phyloP scores from a whole-genome alignment of 2,888 invertebrate genomes.

The Syrista parreyssii region DNA sequence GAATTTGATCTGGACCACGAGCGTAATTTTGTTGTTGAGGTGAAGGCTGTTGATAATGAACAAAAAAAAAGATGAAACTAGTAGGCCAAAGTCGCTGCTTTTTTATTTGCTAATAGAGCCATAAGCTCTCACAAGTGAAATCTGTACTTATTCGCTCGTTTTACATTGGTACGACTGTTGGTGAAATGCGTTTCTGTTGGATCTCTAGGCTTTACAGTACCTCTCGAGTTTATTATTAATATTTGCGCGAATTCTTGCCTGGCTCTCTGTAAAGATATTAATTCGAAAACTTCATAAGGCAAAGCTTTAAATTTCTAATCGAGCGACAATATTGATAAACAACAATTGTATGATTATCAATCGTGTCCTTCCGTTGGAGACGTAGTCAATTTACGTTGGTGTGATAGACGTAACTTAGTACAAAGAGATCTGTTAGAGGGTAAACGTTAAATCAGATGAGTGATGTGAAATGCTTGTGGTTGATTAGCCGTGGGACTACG shows the following conservation, averaged over 20 bases:
- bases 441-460: constrained; percentile 6
- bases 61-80: constrained; percentile 4
- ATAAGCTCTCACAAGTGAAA: no score
- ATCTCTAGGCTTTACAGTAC: no score
- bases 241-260: no score
- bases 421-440: constrained; percentile 29
- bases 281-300: no score
- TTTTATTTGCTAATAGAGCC: no score
- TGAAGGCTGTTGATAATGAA: neutral
- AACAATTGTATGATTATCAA: neutral
- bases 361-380: neutral
- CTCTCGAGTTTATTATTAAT: no score
- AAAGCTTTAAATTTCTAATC: neutral
- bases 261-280: neutral
- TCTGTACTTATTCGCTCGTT: no score
- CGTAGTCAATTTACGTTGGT: constrained; percentile 35
- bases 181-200: no score
- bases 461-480: neutral
- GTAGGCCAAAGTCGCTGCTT: neutral
- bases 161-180: no score
- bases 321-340: neutral
- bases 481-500: neutral
- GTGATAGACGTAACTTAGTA: constrained; percentile 39
- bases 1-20: no score
- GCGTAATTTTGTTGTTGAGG: no score